phyloP scores from a whole-genome alignment of 1,140 invertebrate species.

The Drosophila ficusphila region DNA sequence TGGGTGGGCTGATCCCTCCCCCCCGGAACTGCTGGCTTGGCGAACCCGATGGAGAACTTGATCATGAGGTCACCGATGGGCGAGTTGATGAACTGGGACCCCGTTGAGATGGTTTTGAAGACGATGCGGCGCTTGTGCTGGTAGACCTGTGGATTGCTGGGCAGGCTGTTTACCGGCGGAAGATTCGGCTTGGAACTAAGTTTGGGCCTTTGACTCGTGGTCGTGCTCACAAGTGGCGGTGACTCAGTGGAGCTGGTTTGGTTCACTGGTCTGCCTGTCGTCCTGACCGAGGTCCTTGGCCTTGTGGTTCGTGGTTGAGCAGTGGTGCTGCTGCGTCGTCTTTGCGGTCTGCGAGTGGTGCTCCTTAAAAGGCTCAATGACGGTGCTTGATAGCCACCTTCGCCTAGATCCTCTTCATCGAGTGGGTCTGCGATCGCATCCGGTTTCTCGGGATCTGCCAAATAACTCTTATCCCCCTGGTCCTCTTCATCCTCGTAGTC shows the following conservation, averaged over 20 bases:
- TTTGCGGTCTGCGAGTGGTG: slow-evolving; percentile 15
- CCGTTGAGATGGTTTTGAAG: slow-evolving; percentile 76
- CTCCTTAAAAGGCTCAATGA: slow-evolving; percentile 4
- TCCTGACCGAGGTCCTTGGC: background rate
- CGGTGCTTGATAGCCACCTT: slow-evolving; percentile 33
- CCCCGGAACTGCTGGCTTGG: slow-evolving; percentile 40
- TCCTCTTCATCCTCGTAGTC: slow-evolving; percentile 63
- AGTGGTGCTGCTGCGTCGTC: slow-evolving; percentile 34
- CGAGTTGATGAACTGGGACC: slow-evolving; percentile 72
- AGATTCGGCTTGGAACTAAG: slow-evolving; percentile 4
- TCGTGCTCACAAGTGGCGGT: background rate
- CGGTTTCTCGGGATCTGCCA: slow-evolving; percentile 44
- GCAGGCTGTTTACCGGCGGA: slow-evolving; percentile 13
- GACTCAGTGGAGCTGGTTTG: slow-evolving; percentile 31
- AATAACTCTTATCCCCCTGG: slow-evolving; percentile 30
- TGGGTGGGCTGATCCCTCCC: background rate
- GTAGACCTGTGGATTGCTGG: slow-evolving; percentile 54
- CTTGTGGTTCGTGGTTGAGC: slow-evolving; percentile 47
- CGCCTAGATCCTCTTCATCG: slow-evolving; percentile 37
- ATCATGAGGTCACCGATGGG: slow-evolving; percentile 78
- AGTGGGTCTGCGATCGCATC: slow-evolving; percentile 22
- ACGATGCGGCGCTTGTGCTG: slow-evolving; percentile 75
- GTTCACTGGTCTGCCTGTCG: slow-evolving; percentile 14
- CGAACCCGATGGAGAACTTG: slow-evolving; percentile 76
- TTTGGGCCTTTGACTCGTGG: slow-evolving; percentile 17